phyloP scores from a whole-genome alignment of 1,140 invertebrate genomes.

The Elymnias hypermnestra region DNA sequence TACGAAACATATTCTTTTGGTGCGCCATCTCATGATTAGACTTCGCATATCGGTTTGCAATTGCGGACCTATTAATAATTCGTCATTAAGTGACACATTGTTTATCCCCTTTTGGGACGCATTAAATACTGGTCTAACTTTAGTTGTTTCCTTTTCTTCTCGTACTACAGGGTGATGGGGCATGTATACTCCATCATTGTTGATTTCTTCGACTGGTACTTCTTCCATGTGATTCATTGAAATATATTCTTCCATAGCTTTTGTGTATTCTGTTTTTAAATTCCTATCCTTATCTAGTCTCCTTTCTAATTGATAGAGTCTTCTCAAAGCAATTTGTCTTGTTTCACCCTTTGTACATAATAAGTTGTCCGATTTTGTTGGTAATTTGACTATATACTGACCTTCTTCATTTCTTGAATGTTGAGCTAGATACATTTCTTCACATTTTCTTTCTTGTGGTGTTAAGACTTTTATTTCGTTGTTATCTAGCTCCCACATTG shows the following conservation, averaged over 20 bases:
- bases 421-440: background rate
- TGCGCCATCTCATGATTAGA: too few relatives aligned
- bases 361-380: constrained; percentile 1
- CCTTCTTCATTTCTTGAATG: constrained; percentile 7
- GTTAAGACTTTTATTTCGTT: background rate
- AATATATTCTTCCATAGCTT: constrained; percentile 31
- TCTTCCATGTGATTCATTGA: constrained; percentile 22
- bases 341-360: background rate
- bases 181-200: background rate
- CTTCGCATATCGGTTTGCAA: too few relatives aligned
- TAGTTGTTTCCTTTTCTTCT: too few relatives aligned
- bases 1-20: background rate
- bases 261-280: constrained; percentile 22
- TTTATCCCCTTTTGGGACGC: too few relatives aligned
- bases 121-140: too few relatives aligned
- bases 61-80: too few relatives aligned
- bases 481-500: constrained; percentile 6
- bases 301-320: constrained; percentile 12
- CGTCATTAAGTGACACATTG: too few relatives aligned
- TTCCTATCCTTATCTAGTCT: constrained; percentile 9
- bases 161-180: too few relatives aligned
- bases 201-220: constrained; percentile 14
- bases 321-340: constrained; percentile 10
- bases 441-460: background rate
- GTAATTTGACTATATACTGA: constrained; percentile 11